Percentiles rank a stretch among this genome's conserved stretches.
These are phyloP conservation scores for Acanthococcus lagerstroemiae DNA, from an alignment of 2,888 invertebrate species.

Conservation along the genomic window DNA sequence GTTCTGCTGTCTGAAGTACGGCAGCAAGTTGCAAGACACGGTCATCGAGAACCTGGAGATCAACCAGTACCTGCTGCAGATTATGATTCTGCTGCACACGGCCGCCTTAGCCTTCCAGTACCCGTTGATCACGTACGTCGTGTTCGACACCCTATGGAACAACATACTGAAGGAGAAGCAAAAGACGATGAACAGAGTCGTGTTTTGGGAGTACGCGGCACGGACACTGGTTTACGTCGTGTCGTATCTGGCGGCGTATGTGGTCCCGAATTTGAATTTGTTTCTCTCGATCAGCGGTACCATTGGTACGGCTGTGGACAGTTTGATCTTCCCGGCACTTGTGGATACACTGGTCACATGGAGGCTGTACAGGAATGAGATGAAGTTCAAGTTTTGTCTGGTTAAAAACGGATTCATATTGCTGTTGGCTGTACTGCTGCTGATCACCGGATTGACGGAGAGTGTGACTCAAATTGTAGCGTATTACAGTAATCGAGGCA, in stretches of 20 bases:
- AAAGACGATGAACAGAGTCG: neutral
- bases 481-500: neutral
- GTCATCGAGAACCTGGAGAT: constrained; percentile 4
- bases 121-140: constrained; percentile 17
- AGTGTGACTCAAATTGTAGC: neutral
- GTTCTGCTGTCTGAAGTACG: constrained; percentile 12
- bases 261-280: constrained; percentile 2
- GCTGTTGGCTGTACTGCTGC: neutral
- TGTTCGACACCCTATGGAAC: constrained; percentile 18
- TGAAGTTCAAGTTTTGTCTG: neutral
- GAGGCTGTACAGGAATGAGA: neutral
- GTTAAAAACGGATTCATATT: constrained; percentile 3
- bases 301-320: constrained; percentile 15
- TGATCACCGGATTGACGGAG: neutral
- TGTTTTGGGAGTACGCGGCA: constrained; percentile 4
- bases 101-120: constrained; percentile 1
- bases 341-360: constrained; percentile 62
- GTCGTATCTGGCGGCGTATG: neutral
- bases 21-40: constrained; percentile 1
- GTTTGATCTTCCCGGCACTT: constrained; percentile 40
- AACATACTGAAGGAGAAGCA: neutral
- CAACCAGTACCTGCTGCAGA: neutral
- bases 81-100: neutral
- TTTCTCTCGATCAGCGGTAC: constrained; percentile 15
- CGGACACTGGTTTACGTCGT: neutral